phyloP scores from a whole-genome alignment of 1,140 invertebrate genomes.

The Grapholita molesta region DNA sequence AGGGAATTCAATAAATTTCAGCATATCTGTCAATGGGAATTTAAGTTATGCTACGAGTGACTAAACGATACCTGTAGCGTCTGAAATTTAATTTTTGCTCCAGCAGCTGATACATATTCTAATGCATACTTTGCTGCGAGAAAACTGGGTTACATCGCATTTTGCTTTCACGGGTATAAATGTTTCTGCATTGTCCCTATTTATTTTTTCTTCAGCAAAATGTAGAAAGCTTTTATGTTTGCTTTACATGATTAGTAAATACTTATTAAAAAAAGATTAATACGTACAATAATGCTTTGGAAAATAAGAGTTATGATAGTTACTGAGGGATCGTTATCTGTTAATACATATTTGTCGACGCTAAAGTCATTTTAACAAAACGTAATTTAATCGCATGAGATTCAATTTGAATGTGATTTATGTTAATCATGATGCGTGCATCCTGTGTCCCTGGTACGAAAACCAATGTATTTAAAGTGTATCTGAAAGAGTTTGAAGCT shows the following conservation, averaged over 20 bases:
- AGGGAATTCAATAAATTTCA: conserved; percentile 42
- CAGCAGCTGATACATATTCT: not conserved
- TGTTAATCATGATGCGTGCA: not conserved
- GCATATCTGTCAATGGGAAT: conserved; percentile 33
- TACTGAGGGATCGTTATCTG: too few species aligned
- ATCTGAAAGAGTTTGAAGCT: conserved; percentile 54
- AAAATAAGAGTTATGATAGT: not conserved
- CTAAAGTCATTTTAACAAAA: not conserved
- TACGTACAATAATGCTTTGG: not conserved
- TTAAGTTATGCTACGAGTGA: conserved; percentile 24
- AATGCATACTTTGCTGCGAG: not conserved
- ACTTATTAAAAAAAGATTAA: not conserved
- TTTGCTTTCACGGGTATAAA: too few species aligned
- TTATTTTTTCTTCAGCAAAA: too few species aligned
- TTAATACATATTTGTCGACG: not conserved
- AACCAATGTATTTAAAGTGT: conserved; percentile 47
- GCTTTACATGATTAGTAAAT: not conserved
- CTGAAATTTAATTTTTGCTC: not conserved
- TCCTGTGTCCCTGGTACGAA: not conserved
- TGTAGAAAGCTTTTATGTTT: not conserved
- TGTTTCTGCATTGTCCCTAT: too few species aligned
- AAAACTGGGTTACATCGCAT: too few species aligned
- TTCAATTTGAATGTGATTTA: conserved; percentile 9
- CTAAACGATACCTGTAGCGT: not conserved
- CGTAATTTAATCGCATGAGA: not conserved